A percentile compares a stretch with the other conserved stretches of the same genome.
Conservation (phyloP, 2,113 vertebrate genomes). For the Lontra canadensis region DNA sequence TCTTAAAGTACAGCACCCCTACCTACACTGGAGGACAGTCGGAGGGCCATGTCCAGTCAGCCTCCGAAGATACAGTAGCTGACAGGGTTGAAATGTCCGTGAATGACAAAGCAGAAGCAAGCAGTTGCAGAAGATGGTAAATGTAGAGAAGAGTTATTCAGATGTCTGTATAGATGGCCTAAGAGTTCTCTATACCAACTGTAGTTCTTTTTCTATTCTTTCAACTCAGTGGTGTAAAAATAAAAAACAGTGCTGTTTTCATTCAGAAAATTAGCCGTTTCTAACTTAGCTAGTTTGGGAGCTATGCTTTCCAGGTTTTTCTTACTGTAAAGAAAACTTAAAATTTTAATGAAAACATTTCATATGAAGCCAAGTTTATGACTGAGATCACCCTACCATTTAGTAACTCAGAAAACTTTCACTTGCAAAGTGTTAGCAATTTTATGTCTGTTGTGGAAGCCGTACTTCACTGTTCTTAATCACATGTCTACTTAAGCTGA, state of each 20-base stretch:
- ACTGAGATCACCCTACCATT: slow-evolving; percentile 53
- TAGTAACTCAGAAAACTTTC: slow-evolving; percentile 35
- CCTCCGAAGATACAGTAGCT: slow-evolving; percentile 70
- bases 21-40: slow-evolving; percentile 84
- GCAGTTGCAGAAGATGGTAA: background rate
- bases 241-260: slow-evolving; percentile 62
- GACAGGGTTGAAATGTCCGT: slow-evolving; percentile 53
- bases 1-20: slow-evolving; percentile 93
- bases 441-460: background rate
- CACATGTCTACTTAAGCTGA: background rate
- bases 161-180: background rate
- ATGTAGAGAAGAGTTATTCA: accelerated
- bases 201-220: background rate
- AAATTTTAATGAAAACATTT: slow-evolving; percentile 63
- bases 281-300: slow-evolving; percentile 66
- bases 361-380: slow-evolving; percentile 42
- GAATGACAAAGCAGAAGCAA: slow-evolving; percentile 13
- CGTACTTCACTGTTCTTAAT: background rate
- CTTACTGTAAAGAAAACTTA: slow-evolving; percentile 70
- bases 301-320: slow-evolving; percentile 66
- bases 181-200: background rate
- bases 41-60: slow-evolving; percentile 70
- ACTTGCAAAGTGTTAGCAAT: background rate
- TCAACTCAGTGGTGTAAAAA: slow-evolving; percentile 49
- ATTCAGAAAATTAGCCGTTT: slow-evolving; percentile 64